Base-by-base conservation (phyloP, 2,113 vertebrate genomes). In the Notarius quadriscutis region DNA sequence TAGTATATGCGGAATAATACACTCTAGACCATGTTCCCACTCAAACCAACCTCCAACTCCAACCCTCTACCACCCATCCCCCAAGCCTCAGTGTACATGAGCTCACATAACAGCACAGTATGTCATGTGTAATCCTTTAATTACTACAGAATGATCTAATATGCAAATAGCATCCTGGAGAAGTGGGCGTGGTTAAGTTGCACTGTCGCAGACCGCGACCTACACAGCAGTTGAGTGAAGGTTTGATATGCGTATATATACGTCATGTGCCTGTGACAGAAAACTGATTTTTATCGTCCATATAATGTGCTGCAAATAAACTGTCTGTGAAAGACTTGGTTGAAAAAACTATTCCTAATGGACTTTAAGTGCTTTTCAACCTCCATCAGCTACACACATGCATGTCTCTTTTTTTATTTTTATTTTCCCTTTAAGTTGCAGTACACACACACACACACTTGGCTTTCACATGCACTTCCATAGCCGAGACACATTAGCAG, bases 401-500 rank as follows among this genome's bases (percentile, higher is more conserved):
- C 5, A 48, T 41, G 41, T 41, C 34, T 48, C 10, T 22, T 50
- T 72, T 34, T 2, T 48, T 34, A 6, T 17, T 8, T 41, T 41
- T 71, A 41, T 11, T 75, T 75, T 50, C 9, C 18, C 41, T n/a
- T 12, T 22, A 50, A 53, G n/a, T 7, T 78, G 34, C 41, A 74
- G 7, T 20, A 12, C 65, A 48, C 30, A 71, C 77, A 71, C 27
- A 62, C 53, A 87, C 15, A 41, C 17, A 34, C 51, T 63, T 78
- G 58, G 41, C 84, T 62, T 11, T 30, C 27, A 51, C 80, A 20
- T 83, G 80, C 48, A 86, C 86, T 83, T 87, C 85, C 91, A 90
- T 87, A 50, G 84, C 90, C 87, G 80, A 74, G 86, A 86, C 77
- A 83, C 90, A 90, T 92, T 93, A 90, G 85, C 90, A 92, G 93